A percentile compares a stretch with the other conserved stretches of the same genome.
Evolutionary conservation across 2,113 vertebrate species (phyloP).

Genomic region (Lagopus muta): DNA sequence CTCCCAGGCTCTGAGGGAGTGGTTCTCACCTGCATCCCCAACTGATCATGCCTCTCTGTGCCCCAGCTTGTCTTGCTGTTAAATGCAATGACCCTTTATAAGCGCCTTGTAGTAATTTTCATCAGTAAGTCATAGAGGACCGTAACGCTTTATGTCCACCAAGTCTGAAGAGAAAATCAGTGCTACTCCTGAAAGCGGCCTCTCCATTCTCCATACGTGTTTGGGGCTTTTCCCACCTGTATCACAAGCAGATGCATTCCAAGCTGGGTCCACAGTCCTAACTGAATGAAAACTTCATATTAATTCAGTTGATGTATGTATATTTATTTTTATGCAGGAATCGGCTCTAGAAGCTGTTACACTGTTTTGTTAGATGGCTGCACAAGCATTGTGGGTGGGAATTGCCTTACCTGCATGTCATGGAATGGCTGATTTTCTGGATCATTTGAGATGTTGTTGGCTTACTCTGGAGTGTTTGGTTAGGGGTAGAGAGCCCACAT

Average conservation of each 20-base stretch:
- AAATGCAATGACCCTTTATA: neutral
- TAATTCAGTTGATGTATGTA: neutral
- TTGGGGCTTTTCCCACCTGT: neutral
- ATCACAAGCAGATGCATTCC: neutral
- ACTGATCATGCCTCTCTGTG: neutral
- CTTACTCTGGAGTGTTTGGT: neutral
- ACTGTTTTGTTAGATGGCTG: neutral
- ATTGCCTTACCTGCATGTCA: neutral
- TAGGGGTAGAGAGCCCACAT: neutral
- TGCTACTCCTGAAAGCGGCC: neutral
- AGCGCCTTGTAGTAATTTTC: neutral
- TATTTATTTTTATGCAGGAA: neutral
- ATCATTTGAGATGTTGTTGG: neutral
- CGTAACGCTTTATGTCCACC: neutral
- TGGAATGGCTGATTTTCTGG: neutral
- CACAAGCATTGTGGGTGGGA: neutral
- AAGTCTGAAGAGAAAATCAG: neutral
- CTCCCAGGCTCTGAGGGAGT: neutral
- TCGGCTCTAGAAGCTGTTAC: neutral
- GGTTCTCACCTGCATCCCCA: fast-evolving
- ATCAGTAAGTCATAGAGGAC: neutral
- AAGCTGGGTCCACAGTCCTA: neutral
- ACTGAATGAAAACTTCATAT: neutral
- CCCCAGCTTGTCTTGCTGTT: neutral
- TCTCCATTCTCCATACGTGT: neutral